These are phyloP conservation scores for Formica aserva DNA, from an alignment of 2,888 invertebrate genomes.

Conservation along the genomic window DNA sequence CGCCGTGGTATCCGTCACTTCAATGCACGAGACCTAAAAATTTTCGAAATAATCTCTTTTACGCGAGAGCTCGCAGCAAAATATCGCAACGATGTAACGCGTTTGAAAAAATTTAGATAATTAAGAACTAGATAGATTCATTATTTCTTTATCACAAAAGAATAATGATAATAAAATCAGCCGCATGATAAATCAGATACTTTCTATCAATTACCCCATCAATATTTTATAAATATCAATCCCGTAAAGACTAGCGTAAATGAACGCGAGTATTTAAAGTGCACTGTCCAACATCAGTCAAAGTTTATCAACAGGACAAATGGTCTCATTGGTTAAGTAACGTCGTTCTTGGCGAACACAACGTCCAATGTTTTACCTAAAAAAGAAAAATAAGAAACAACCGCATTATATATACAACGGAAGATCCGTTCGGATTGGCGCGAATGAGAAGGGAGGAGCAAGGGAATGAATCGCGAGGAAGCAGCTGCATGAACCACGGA, in stretches of 20 bases:
- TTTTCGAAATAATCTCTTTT: not conserved
- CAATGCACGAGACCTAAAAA: not conserved
- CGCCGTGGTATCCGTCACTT: not conserved
- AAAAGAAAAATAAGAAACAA: slow-evolving; percentile 16
- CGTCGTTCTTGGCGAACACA: slow-evolving; percentile 52
- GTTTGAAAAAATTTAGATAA: not conserved
- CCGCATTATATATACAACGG: slow-evolving; percentile 39
- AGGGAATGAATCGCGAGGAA: slow-evolving; percentile 47
- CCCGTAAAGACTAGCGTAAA: not conserved
- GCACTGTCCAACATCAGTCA: slow-evolving; percentile 1
- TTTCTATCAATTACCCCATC: slow-evolving; percentile 4
- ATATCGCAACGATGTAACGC: not conserved
- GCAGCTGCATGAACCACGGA: slow-evolving; percentile 46
- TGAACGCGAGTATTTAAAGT: not conserved
- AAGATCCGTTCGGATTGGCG: slow-evolving; percentile 19
- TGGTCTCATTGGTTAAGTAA: slow-evolving; percentile 58
- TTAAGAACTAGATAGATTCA: not conserved
- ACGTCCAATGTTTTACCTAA: slow-evolving; percentile 4
- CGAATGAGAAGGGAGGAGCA: not conserved
- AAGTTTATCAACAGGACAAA: slow-evolving; percentile 48
- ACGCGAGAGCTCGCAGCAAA: not conserved
- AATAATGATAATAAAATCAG: not conserved
- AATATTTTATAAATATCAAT: not conserved
- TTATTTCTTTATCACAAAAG: not conserved
- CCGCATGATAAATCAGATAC: not conserved